A percentile compares a stretch with the other conserved stretches of the same genome.
Conservation (phyloP, 2,888 invertebrate genomes). For the Apodemia duryi region DNA sequence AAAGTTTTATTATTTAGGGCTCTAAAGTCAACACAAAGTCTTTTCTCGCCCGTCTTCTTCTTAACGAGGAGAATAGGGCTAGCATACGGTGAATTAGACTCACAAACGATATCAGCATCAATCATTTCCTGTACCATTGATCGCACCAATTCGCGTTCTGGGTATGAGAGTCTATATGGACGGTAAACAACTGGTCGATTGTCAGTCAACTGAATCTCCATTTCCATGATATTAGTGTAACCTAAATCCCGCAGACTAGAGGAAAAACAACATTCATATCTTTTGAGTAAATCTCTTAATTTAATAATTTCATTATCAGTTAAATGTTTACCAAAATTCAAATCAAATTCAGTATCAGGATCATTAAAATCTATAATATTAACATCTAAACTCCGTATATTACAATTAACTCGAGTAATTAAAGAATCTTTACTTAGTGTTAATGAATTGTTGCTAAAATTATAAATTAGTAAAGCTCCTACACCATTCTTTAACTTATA, state of each 20-base stretch:
- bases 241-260: background rate
- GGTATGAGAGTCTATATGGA: conserved; percentile 2
- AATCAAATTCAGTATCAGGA: background rate
- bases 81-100: conserved; percentile 17
- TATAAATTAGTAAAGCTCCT: background rate
- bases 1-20: conserved; percentile 11
- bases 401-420: background rate
- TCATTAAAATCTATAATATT: conserved; percentile 10
- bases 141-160: conserved; percentile 12
- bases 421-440: background rate
- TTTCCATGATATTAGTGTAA: background rate
- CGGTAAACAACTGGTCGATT: conserved; percentile 6
- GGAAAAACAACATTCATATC: background rate
- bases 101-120: conserved; percentile 16
- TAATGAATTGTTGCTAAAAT: background rate
- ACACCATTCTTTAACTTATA: background rate
- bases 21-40: conserved; percentile 15
- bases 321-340: background rate
- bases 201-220: background rate
- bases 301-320: background rate
- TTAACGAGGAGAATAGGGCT: conserved; percentile 32
- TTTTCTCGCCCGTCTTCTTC: conserved; percentile 25
- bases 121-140: conserved; percentile 17
- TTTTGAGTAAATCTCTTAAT: background rate
- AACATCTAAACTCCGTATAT: background rate